These are phyloP conservation scores for Apostichopus parvimensis DNA, from an alignment of 35 echinoderm and acorn worm species.

Conservation along the genomic window DNA sequence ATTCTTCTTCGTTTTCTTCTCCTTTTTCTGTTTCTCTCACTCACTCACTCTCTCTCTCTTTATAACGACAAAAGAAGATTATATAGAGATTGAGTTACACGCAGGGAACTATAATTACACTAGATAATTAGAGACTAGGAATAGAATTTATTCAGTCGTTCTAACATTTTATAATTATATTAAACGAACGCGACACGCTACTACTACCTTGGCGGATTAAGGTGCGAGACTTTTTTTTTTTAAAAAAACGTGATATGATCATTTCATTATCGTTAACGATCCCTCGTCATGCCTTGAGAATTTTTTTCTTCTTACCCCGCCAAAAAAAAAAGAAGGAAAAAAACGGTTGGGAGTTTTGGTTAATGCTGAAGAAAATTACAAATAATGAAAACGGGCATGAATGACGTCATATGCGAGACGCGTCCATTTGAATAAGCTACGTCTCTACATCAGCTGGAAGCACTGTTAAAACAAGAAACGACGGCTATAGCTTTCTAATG, in stretches of 20 bases:
- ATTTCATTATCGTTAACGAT: background rate
- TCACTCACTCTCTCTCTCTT: too few relatives aligned
- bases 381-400: slow-evolving; percentile 20
- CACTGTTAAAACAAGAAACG: slow-evolving; percentile 9
- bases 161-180: background rate
- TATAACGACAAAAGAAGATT: too few relatives aligned
- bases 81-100: background rate
- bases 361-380: background rate
- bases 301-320: background rate
- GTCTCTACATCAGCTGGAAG: slow-evolving; percentile 23
- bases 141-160: background rate
- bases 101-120: background rate
- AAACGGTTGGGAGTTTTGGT: too few relatives aligned
- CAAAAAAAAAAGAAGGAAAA: too few relatives aligned
- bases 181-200: background rate
- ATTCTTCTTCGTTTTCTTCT: too few relatives aligned
- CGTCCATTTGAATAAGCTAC: slow-evolving; percentile 18
- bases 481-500: background rate
- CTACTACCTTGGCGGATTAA: background rate
- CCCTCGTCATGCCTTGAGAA: background rate
- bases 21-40: too few relatives aligned
- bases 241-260: background rate
- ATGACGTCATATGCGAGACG: slow-evolving; percentile 13
- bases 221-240: too few relatives aligned
- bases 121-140: background rate